Conservation (phyloP, 2,113 vertebrate species). For the Menura novaehollandiae region DNA sequence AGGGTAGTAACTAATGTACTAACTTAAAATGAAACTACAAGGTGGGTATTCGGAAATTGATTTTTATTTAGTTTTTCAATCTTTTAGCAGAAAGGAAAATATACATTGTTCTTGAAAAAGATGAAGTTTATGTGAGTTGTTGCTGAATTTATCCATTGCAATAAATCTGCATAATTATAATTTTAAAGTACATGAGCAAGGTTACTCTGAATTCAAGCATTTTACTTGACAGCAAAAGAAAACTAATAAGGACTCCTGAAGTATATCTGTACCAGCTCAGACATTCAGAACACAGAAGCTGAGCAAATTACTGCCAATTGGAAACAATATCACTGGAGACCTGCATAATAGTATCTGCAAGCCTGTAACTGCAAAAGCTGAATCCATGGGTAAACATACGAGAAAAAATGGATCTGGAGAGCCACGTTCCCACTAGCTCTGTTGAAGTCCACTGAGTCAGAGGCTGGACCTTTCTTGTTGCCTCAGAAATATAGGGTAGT, state of each 20-base stretch:
- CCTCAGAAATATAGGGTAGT: not conserved
- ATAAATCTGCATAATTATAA: not conserved
- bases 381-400: not conserved
- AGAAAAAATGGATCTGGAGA: not conserved
- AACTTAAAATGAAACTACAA: not conserved
- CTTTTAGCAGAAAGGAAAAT: not conserved
- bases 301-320: not conserved
- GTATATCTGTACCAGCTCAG: not conserved
- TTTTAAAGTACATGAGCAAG: not conserved
- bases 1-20: not conserved
- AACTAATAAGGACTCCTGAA: not conserved
- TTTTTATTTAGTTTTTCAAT: not conserved
- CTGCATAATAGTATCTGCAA: not conserved
- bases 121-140: not conserved
- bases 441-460: not conserved
- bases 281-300: not conserved
- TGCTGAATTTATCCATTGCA: not conserved
- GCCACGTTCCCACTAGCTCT: not conserved
- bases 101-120: not conserved
- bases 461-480: not conserved
- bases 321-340: not conserved
- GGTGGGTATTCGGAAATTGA: not conserved
- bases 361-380: not conserved
- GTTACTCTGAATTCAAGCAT: not conserved
- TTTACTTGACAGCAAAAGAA: not conserved